phyloP scores from a whole-genome alignment of 2,888 invertebrate genomes.

The Tetragonula carbonaria region DNA sequence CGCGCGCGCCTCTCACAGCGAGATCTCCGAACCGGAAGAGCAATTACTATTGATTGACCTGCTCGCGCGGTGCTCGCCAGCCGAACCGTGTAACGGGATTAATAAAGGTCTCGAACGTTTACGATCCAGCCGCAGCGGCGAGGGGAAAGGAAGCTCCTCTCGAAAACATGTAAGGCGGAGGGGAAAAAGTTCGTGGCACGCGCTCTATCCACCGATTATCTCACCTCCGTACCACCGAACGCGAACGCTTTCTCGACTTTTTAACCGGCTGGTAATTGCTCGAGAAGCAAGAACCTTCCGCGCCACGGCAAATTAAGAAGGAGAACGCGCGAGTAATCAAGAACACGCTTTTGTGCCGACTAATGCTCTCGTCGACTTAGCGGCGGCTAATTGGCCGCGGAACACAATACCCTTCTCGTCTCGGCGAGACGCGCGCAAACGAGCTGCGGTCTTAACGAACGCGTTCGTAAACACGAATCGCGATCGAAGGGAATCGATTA shows the following conservation, averaged over 20 bases:
- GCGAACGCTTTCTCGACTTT: conserved; percentile 22
- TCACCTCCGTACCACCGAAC: neutral
- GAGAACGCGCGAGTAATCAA: conserved; percentile 48
- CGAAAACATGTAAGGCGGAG: conserved; percentile 8
- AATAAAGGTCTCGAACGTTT: conserved; percentile 74
- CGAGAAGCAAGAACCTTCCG: conserved; percentile 20
- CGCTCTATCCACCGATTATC: conserved; percentile 51
- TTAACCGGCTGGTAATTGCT: conserved; percentile 58
- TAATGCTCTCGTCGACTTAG: conserved; percentile 46
- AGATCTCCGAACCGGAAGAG: conserved; percentile 68
- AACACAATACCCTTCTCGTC: conserved; percentile 54
- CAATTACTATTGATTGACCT: conserved; percentile 75
- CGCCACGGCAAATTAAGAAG: conserved; percentile 64
- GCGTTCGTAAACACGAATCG: neutral
- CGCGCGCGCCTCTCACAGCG: conserved; percentile 53
- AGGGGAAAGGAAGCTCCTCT: conserved; percentile 16
- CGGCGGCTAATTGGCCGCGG: conserved; percentile 64
- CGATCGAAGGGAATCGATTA: conserved; percentile 12
- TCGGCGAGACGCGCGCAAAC: conserved; percentile 10
- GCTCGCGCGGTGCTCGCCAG: conserved; percentile 58
- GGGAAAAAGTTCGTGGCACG: conserved; percentile 54
- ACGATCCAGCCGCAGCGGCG: conserved; percentile 58
- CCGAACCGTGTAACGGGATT: conserved; percentile 74
- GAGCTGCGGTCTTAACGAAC: conserved; percentile 36
- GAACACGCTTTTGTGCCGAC: conserved; percentile 33